phyloP scores from a whole-genome alignment of 1,140 invertebrate genomes.

The Cydia strobilella region DNA sequence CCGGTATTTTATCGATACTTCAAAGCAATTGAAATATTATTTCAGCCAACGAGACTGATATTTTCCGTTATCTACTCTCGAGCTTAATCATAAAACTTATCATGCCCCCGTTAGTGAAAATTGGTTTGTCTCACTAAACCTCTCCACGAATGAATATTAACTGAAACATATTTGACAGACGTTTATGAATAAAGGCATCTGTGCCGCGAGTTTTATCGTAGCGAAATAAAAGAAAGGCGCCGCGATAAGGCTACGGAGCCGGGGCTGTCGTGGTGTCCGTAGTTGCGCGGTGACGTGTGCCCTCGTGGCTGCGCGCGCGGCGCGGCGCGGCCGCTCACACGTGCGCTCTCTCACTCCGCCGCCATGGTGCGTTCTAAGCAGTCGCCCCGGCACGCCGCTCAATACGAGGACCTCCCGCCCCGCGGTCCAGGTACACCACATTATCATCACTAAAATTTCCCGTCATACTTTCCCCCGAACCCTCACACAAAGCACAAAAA shows the following conservation, averaged over 20 bases:
- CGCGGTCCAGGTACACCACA: conserved; percentile 70
- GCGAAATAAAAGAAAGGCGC: conserved; percentile 46
- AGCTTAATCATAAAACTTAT: background rate
- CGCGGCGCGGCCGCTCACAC: conserved; percentile 36
- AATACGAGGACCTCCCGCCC: conserved; percentile 65
- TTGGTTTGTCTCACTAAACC: too few relatives aligned
- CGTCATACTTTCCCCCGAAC: background rate
- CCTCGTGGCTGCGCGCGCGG: conserved; percentile 32
- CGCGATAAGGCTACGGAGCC: conserved; percentile 49
- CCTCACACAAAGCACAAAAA: background rate
- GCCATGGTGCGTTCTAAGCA: conserved; percentile 71
- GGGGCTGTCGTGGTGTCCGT: conserved; percentile 37
- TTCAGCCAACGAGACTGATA: background rate
- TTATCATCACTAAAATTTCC: conserved; percentile 20
- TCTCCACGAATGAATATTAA: background rate
- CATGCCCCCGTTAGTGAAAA: too few relatives aligned
- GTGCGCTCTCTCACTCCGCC: conserved; percentile 60
- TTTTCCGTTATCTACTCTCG: background rate
- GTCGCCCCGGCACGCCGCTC: conserved; percentile 68
- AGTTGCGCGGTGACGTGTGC: conserved; percentile 37
- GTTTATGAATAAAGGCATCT: background rate
- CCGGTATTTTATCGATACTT: conserved; percentile 20
- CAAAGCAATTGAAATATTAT: conserved; percentile 15
- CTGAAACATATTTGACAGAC: background rate
- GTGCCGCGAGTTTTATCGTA: background rate